Conservation (phyloP, 2,797 vertebrate species). For the Erpetoichthys calabaricus region DNA sequence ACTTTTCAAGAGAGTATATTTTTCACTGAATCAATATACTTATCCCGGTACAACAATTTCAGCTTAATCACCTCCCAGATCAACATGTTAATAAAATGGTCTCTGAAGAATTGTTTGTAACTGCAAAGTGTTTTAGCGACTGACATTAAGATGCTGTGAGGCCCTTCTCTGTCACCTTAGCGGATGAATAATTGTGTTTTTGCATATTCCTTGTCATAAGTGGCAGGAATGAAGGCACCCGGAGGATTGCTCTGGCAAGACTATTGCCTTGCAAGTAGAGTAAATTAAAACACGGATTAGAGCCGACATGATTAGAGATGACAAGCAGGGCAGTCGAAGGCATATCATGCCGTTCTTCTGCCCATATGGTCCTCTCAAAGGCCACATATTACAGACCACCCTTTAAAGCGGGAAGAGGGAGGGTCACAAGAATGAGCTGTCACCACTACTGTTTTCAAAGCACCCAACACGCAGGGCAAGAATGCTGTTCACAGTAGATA, state of each 20-base stretch:
- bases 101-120: constrained; percentile 75
- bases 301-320: constrained; percentile 74
- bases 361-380: constrained; percentile 76
- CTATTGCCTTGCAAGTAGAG: constrained; percentile 68
- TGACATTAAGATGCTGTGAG: constrained; percentile 73
- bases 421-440: too few species aligned
- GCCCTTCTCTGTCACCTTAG: constrained; percentile 74
- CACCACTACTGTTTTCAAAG: too few species aligned
- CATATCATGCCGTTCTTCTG: constrained; percentile 60
- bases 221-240: constrained; percentile 84
- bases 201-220: constrained; percentile 89
- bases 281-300: constrained; percentile 94
- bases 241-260: constrained; percentile 73
- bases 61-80: constrained; percentile 49
- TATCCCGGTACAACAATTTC: constrained; percentile 38
- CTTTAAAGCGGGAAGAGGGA: constrained; percentile 3
- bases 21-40: constrained; percentile 50
- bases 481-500: too few species aligned
- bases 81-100: constrained; percentile 60
- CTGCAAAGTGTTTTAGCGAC: constrained; percentile 64
- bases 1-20: constrained; percentile 15
- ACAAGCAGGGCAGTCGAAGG: constrained; percentile 71
- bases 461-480: too few species aligned
- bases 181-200: constrained; percentile 86
- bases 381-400: constrained; percentile 43